These are phyloP conservation scores for Corapipo altera DNA, from an alignment of 2,113 vertebrate species.

Conservation along the genomic window DNA sequence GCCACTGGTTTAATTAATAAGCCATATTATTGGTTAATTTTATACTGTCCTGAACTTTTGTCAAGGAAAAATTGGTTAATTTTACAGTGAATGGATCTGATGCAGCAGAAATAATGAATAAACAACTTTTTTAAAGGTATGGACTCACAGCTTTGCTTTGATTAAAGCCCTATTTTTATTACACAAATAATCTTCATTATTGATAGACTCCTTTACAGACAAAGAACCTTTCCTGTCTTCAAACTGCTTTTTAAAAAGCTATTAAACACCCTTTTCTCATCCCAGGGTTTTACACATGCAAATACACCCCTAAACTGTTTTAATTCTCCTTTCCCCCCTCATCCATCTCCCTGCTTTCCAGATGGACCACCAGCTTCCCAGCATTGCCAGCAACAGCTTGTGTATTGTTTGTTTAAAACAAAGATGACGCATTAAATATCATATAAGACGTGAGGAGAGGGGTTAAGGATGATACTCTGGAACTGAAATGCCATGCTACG, in stretches of 20 bases:
- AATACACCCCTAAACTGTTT: slow-evolving; percentile 72
- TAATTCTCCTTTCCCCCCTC: slow-evolving; percentile 75
- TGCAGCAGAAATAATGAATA: neutral
- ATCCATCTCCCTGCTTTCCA: slow-evolving; percentile 83
- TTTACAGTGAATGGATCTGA: neutral
- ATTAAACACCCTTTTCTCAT: slow-evolving; percentile 37
- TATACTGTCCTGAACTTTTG: neutral
- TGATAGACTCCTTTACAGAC: neutral
- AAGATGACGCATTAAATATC: slow-evolving; percentile 93
- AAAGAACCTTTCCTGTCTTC: slow-evolving; percentile 38
- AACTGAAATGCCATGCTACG: neutral
- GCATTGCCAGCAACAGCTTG: slow-evolving; percentile 89
- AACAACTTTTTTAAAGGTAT: slow-evolving; percentile 15
- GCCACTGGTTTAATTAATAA: slow-evolving; percentile 61
- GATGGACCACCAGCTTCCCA: slow-evolving; percentile 83
- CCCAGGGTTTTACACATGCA: slow-evolving; percentile 69
- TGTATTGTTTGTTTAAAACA: slow-evolving; percentile 88
- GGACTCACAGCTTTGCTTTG: neutral
- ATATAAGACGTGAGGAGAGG: slow-evolving; percentile 74
- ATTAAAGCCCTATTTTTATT: neutral
- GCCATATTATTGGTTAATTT: slow-evolving; percentile 41
- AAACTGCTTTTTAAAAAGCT: slow-evolving; percentile 55
- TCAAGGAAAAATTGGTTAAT: slow-evolving; percentile 39
- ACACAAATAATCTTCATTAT: neutral
- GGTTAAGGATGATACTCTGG: slow-evolving; percentile 56